These are phyloP conservation scores for Euspilapteryx auroguttella DNA, from an alignment of 2,888 invertebrate species.

Conservation along the genomic window DNA sequence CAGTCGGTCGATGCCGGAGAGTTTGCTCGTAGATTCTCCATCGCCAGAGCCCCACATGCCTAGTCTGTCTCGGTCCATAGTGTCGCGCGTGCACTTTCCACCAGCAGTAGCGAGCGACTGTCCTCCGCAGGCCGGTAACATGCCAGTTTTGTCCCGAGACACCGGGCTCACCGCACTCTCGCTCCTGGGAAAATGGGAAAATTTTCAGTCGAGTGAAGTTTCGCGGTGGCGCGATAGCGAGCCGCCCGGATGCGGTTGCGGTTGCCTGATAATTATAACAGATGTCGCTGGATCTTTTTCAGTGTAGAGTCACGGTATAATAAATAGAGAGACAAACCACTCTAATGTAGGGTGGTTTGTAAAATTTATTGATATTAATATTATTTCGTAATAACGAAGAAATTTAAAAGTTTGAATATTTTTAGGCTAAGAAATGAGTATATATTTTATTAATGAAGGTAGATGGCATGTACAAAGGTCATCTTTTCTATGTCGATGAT, in stretches of 20 bases:
- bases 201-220: too few relatives aligned
- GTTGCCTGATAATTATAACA: constrained; percentile 31
- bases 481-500: too few relatives aligned
- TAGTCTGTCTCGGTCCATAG: constrained; percentile 65
- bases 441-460: too few relatives aligned
- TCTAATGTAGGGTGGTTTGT: too few relatives aligned
- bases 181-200: constrained; percentile 56
- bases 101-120: constrained; percentile 30
- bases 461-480: too few relatives aligned
- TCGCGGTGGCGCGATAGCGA: too few relatives aligned
- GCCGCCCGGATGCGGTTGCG: constrained; percentile 20
- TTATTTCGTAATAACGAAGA: too few relatives aligned
- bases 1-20: constrained; percentile 69
- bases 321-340: too few relatives aligned
- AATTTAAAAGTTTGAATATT: too few relatives aligned
- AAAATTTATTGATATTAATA: too few relatives aligned
- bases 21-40: constrained; percentile 50
- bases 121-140: constrained; percentile 18
- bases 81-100: constrained; percentile 27
- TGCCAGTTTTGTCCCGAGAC: constrained; percentile 35
- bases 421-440: too few relatives aligned
- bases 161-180: constrained; percentile 42
- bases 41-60: constrained; percentile 66
- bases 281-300: constrained; percentile 34
- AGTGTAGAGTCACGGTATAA: too few relatives aligned